Conservation (phyloP, 2,113 vertebrate species). For the Myotis yumanensis region DNA sequence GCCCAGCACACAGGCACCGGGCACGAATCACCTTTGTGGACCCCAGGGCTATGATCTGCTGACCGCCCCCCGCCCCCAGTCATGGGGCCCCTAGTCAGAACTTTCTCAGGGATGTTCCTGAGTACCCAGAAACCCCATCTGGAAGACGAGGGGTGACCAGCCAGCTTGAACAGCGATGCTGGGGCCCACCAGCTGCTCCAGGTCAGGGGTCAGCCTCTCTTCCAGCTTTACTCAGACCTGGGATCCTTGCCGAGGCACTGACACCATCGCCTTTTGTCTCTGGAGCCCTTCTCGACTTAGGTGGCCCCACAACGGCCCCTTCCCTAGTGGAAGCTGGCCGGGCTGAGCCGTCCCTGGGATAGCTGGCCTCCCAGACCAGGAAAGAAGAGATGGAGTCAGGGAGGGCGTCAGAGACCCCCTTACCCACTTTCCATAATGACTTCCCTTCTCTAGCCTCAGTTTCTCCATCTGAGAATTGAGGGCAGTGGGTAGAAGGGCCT, state of each 20-base stretch:
- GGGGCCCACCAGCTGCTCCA: not conserved
- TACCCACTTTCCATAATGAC: accelerated
- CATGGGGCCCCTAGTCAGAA: too few species aligned
- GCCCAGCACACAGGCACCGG: not conserved
- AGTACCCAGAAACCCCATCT: not conserved
- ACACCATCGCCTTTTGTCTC: not conserved
- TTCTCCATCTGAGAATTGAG: not conserved
- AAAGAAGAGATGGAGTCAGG: too few species aligned
- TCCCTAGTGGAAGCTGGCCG: accelerated
- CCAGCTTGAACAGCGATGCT: not conserved
- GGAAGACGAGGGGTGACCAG: not conserved
- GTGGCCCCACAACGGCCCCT: accelerated
- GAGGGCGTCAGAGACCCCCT: not conserved
- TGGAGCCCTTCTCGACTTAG: too few species aligned
- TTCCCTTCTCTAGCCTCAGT: not conserved
- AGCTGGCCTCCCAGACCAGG: not conserved
- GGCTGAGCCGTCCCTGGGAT: not conserved
- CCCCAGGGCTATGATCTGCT: accelerated
- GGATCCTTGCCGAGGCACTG: accelerated
- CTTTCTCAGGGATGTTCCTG: not conserved
- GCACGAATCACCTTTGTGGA: not conserved
- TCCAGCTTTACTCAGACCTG: not conserved
- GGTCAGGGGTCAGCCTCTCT: too few species aligned
- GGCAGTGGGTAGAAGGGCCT: accelerated
- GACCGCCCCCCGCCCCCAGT: accelerated